A percentile compares a stretch with the other conserved stretches of the same genome.
Conservation (phyloP, 2,113 vertebrate genomes). For the Labeo rohita region DNA sequence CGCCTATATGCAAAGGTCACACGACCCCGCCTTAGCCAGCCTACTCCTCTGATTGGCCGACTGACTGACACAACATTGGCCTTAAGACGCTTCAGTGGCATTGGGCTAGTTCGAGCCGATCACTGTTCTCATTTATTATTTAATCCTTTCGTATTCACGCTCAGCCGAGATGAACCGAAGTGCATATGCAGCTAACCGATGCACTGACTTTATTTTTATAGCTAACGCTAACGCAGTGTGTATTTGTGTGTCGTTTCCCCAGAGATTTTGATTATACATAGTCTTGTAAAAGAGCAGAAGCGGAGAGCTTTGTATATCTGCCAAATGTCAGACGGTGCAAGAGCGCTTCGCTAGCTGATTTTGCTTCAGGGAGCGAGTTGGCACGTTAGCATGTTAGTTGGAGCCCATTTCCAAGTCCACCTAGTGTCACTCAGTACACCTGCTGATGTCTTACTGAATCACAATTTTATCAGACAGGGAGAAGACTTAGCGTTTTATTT, state of each 20-base stretch:
- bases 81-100: constrained; percentile 53
- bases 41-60: constrained; percentile 53
- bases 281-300: constrained; percentile 30
- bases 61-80: constrained; percentile 52
- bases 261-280: constrained; percentile 27
- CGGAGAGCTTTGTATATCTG: constrained; percentile 42
- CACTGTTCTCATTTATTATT: constrained; percentile 39
- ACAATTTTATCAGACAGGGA: neutral
- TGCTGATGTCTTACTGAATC: constrained; percentile 34
- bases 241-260: constrained; percentile 5
- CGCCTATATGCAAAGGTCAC: constrained; percentile 60
- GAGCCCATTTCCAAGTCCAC: constrained; percentile 13
- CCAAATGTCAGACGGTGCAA: constrained; percentile 37
- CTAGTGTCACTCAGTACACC: constrained; percentile 2
- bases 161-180: neutral
- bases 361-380: constrained; percentile 22
- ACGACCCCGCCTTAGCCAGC: constrained; percentile 59
- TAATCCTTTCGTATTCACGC: constrained; percentile 46
- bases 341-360: neutral
- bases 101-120: constrained; percentile 47
- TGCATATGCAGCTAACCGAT: constrained; percentile 45
- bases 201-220: constrained; percentile 53
- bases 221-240: constrained; percentile 34
- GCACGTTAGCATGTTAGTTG: constrained; percentile 14
- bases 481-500: neutral